Evolutionary conservation across 1,140 invertebrate species (phyloP).

Genomic region (Euura saliciscinereae): DNA sequence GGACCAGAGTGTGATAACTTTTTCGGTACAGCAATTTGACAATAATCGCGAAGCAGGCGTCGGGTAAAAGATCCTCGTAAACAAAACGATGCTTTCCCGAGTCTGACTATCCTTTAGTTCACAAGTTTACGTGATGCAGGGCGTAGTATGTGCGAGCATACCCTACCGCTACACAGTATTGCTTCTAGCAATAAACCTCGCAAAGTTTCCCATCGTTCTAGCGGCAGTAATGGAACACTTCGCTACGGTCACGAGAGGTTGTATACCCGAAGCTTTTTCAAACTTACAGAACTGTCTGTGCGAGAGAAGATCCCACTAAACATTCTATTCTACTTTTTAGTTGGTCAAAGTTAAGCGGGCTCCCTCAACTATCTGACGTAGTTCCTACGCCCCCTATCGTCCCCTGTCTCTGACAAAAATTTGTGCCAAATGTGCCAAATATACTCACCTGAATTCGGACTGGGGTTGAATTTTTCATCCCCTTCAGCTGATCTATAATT

Average conservation of each 20-base stretch:
- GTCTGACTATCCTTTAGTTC: not conserved
- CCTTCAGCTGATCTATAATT: too few species aligned
- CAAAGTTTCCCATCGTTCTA: constrained; percentile 7
- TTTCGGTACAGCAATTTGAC: too few species aligned
- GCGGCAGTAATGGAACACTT: constrained; percentile 4
- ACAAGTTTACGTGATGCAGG: not conserved
- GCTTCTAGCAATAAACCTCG: constrained; percentile 3
- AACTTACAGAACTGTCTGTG: not conserved
- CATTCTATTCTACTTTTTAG: constrained; percentile 7
- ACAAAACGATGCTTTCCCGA: not conserved
- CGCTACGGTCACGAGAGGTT: not conserved
- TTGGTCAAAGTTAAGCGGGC: not conserved
- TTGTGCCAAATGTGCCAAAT: too few species aligned
- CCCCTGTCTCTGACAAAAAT: too few species aligned
- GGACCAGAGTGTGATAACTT: too few species aligned
- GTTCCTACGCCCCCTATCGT: too few species aligned
- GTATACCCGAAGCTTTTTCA: constrained; percentile 7
- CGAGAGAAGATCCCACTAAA: not conserved
- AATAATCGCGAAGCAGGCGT: too few species aligned
- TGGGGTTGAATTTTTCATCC: too few species aligned
- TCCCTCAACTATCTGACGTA: not conserved
- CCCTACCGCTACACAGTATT: constrained; percentile 4
- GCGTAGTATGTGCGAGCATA: constrained; percentile 6
- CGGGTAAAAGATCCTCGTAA: constrained; percentile 1
- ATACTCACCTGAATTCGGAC: too few species aligned